These are phyloP conservation scores for Cantharis rufa DNA, from an alignment of 2,888 invertebrate genomes.

Conservation along the genomic window DNA sequence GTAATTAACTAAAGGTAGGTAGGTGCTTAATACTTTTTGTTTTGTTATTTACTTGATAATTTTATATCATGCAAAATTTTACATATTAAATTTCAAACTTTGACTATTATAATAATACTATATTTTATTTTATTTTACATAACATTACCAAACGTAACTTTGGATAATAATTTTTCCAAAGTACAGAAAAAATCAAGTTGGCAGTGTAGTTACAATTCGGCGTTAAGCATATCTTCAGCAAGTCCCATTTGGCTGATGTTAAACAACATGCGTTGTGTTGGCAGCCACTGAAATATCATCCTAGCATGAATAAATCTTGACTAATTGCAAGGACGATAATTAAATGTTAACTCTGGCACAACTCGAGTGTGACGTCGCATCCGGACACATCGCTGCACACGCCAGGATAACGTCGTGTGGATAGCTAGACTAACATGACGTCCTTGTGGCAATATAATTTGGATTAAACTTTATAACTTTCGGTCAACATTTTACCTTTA, in stretches of 20 bases:
- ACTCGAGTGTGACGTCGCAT: slow-evolving; percentile 34
- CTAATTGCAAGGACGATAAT: slow-evolving; percentile 46
- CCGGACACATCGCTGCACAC: slow-evolving; percentile 43
- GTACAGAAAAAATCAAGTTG: neutral
- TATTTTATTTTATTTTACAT: no score
- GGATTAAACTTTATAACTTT: slow-evolving; percentile 34
- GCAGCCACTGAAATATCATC: slow-evolving; percentile 45
- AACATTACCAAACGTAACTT: neutral
- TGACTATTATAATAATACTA: neutral
- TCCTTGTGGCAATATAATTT: slow-evolving; percentile 46
- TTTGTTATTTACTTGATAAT: slow-evolving; percentile 36
- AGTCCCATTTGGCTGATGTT: slow-evolving; percentile 5
- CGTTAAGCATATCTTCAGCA: neutral
- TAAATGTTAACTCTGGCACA: slow-evolving; percentile 44
- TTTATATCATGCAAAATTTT: slow-evolving; percentile 19
- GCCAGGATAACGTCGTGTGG: slow-evolving; percentile 46
- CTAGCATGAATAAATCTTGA: slow-evolving; percentile 40
- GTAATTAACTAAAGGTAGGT: slow-evolving; percentile 42
- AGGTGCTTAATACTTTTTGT: slow-evolving; percentile 45
- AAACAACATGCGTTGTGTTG: slow-evolving; percentile 37
- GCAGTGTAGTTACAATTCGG: neutral
- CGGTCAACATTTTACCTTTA: slow-evolving; percentile 18
- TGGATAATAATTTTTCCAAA: neutral
- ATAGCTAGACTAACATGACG: slow-evolving; percentile 43
- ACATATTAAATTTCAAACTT: neutral